phyloP scores from a whole-genome alignment of 2,888 invertebrate species.

The Drosophila quinaria region DNA sequence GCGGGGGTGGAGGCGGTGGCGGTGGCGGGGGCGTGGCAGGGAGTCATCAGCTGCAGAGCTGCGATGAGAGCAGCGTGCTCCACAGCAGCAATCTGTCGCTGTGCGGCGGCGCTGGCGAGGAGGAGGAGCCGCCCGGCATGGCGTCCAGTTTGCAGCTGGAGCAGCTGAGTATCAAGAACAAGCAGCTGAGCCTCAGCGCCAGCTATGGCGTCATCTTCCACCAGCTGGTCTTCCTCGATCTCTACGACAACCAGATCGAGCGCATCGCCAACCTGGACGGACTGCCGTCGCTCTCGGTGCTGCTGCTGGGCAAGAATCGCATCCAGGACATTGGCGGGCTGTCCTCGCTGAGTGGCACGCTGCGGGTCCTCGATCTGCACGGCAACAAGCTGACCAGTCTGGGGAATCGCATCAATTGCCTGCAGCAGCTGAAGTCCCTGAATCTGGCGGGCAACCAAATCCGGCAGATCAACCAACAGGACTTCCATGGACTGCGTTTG shows the following conservation, averaged over 20 bases:
- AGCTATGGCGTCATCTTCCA: conserved; percentile 83
- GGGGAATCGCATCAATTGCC: conserved; percentile 86
- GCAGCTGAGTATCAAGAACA: conserved; percentile 83
- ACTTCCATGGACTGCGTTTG: conserved; percentile 91
- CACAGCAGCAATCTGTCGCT: conserved; percentile 58
- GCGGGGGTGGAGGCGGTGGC: not conserved
- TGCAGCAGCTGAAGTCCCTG: conserved; percentile 93
- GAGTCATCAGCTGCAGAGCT: conserved; percentile 69
- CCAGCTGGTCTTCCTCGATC: conserved; percentile 95
- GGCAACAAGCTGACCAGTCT: conserved; percentile 92
- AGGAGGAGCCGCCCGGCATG: conserved; percentile 58
- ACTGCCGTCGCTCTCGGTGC: conserved; percentile 92
- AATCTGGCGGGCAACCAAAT: conserved; percentile 97
- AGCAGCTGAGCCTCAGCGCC: conserved; percentile 77
- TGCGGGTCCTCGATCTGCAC: conserved; percentile 97
- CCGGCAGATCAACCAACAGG: conserved; percentile 90
- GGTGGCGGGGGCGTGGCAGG: conserved; percentile 14
- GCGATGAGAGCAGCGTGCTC: conserved; percentile 70
- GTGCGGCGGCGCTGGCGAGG: conserved; percentile 40
- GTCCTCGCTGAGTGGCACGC: conserved; percentile 86
- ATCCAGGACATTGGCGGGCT: conserved; percentile 84
- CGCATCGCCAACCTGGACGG: conserved; percentile 92
- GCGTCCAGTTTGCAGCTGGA: conserved; percentile 42
- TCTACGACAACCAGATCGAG: conserved; percentile 97
- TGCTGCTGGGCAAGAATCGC: conserved; percentile 96